Evolutionary conservation across 2,113 vertebrate species (phyloP).

Genomic region (Petromus typicus): DNA sequence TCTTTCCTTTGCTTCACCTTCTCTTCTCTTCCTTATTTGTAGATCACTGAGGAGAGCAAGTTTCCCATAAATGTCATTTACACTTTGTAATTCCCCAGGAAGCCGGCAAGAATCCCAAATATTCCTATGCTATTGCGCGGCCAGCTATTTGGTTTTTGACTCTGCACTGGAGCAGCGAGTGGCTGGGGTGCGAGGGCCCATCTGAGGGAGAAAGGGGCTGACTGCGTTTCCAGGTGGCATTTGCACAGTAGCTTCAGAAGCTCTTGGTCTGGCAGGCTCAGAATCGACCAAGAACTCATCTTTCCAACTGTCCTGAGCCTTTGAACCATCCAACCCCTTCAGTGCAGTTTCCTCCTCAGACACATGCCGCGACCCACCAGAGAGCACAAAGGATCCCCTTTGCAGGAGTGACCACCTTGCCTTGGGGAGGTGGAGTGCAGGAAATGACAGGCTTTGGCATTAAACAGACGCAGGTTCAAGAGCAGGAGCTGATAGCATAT

Average conservation of each 20-base stretch:
- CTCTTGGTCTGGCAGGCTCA: not conserved
- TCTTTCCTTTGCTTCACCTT: slow-evolving; percentile 67
- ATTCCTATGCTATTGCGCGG: not conserved
- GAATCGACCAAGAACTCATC: not conserved
- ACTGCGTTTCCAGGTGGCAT: slow-evolving; percentile 44
- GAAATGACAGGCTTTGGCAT: not conserved
- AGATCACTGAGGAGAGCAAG: not conserved
- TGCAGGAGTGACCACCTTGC: not conserved
- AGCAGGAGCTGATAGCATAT: not conserved
- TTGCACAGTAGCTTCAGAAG: not conserved
- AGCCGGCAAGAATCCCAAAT: slow-evolving; percentile 53
- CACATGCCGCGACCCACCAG: not conserved
- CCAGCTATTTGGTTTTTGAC: slow-evolving; percentile 11
- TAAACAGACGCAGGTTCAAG: not conserved
- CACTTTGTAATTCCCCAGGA: slow-evolving; percentile 53
- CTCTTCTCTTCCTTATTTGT: slow-evolving; percentile 32
- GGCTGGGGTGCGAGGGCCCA: not conserved
- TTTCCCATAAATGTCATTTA: slow-evolving; percentile 20
- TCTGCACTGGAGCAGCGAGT: slow-evolving; percentile 1
- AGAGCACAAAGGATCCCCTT: not conserved
- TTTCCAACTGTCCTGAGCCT: not conserved
- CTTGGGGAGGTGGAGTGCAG: not conserved
- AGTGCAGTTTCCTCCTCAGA: slow-evolving; percentile 31
- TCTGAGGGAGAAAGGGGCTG: not conserved
- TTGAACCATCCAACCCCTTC: not conserved